Percentiles rank a stretch among this genome's conserved stretches.
These are phyloP conservation scores for Anas flavirostris DNA, from an alignment of 2,797 vertebrate species.

Conservation along the genomic window DNA sequence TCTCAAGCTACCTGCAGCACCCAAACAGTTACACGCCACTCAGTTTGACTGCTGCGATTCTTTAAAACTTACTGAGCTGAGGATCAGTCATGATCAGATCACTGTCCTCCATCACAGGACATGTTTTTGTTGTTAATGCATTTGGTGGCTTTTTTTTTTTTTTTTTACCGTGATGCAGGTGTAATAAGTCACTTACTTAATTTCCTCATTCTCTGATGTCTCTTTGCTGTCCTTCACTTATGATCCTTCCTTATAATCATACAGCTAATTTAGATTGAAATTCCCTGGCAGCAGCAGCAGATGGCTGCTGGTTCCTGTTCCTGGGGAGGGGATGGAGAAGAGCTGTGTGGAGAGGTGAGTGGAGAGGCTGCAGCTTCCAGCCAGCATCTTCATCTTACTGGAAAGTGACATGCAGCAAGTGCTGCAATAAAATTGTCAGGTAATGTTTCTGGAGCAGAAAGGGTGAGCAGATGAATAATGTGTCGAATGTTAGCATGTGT, in stretches of 20 bases:
- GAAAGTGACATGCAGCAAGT: neutral
- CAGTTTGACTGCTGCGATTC: neutral
- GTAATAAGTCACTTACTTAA: neutral
- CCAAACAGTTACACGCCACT: rapidly evolving
- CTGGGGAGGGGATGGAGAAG: neutral
- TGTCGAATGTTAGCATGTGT: neutral
- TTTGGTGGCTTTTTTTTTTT: neutral
- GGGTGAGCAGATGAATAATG: neutral
- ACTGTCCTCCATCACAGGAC: neutral
- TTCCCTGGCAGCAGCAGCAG: neutral
- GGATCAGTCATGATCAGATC: neutral
- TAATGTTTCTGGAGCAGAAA: neutral
- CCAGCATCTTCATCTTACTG: neutral
- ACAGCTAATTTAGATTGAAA: neutral
- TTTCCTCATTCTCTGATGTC: neutral
- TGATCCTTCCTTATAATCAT: rapidly evolving
- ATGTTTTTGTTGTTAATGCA: neutral
- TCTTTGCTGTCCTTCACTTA: neutral
- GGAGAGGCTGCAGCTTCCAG: neutral
- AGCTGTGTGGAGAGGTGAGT: neutral
- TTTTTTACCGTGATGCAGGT: neutral
- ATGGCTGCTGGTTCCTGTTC: neutral
- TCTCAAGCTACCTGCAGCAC: neutral
- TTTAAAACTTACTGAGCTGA: neutral
- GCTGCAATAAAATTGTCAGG: neutral